phyloP scores from a whole-genome alignment of 2,797 vertebrate species.

The Pangasius krempfi region DNA sequence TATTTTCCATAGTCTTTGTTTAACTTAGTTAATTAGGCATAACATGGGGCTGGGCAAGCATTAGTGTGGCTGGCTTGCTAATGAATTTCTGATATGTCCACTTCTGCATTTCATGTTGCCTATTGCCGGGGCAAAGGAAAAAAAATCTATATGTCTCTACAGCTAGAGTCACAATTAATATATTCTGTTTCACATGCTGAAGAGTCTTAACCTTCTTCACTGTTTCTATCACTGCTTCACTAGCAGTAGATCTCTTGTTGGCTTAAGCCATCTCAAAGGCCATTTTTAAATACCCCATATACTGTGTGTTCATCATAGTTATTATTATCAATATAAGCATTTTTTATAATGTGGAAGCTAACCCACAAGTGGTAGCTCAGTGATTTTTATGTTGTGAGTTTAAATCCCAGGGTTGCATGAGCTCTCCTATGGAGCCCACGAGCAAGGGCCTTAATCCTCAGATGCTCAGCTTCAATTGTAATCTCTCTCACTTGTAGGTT shows the following conservation, averaged over 20 bases:
- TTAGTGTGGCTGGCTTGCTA: not conserved
- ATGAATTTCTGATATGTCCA: not conserved
- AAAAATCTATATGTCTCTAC: not conserved
- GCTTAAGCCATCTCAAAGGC: not conserved
- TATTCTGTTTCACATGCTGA: not conserved
- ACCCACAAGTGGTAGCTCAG: not conserved
- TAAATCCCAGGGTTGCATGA: not conserved
- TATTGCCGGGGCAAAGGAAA: not conserved
- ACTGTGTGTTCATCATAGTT: not conserved
- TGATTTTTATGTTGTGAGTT: not conserved
- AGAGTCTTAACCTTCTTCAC: not conserved
- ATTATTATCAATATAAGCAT: not conserved
- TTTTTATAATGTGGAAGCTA: not conserved
- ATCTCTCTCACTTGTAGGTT: constrained; percentile 7
- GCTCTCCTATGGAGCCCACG: not conserved
- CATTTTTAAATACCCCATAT: not conserved
- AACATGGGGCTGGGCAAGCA: not conserved
- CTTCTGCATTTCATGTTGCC: not conserved
- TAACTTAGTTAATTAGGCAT: constrained; percentile 3
- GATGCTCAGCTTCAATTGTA: not conserved
- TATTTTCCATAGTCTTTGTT: not conserved
- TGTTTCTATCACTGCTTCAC: not conserved
- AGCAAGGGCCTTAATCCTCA: constrained; percentile 5
- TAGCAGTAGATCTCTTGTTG: not conserved
- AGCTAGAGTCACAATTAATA: not conserved